These are phyloP conservation scores for Trypoxylus dichotomus DNA, from an alignment of 1,140 invertebrate genomes.

Conservation along the genomic window DNA sequence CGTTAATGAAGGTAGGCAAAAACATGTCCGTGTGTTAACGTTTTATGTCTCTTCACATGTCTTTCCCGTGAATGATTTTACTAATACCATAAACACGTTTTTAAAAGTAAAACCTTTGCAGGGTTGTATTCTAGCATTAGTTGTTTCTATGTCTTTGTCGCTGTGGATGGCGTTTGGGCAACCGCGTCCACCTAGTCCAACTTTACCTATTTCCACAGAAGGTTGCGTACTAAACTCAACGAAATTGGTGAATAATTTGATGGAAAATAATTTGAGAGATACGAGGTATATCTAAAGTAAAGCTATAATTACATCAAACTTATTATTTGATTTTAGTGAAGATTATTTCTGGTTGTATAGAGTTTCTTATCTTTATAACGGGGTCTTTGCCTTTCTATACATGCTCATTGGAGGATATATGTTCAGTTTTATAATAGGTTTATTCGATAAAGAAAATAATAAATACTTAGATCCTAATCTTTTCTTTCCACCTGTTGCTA, in stretches of 20 bases:
- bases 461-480: neutral
- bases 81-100: neutral
- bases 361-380: conserved; percentile 88
- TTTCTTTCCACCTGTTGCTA: neutral
- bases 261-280: neutral
- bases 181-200: conserved; percentile 64
- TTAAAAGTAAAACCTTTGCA: conserved; percentile 37
- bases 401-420: conserved; percentile 69
- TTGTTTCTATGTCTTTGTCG: conserved; percentile 67
- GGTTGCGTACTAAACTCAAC: conserved; percentile 56
- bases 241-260: neutral
- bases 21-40: too few relatives aligned
- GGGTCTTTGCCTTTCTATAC: conserved; percentile 67
- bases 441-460: neutral
- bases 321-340: conserved; percentile 47
- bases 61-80: too few relatives aligned
- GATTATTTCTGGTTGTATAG: conserved; percentile 69
- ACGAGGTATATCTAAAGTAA: neutral
- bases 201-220: conserved; percentile 62
- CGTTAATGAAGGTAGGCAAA: too few relatives aligned
- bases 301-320: neutral
- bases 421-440: conserved; percentile 54
- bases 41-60: too few relatives aligned
- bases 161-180: conserved; percentile 87
- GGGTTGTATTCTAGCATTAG: conserved; percentile 70